Conservation (phyloP, 2,888 invertebrate species). For the Drosophila stalkeri region DNA sequence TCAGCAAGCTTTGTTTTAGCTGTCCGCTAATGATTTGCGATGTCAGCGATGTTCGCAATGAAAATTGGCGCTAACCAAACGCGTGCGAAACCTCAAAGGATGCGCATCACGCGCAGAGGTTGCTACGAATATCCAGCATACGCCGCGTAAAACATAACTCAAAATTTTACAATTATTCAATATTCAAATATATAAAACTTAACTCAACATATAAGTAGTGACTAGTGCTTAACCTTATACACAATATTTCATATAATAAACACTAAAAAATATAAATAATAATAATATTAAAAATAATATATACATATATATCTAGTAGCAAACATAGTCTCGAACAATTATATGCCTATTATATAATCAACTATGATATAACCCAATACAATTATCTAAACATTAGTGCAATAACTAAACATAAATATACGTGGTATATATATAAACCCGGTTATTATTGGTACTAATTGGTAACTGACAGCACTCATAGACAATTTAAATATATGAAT, state of each 20-base stretch:
- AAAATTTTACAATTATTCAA: slow-evolving; percentile 10
- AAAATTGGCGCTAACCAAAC: slow-evolving; percentile 59
- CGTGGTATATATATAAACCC: background rate
- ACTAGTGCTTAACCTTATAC: slow-evolving; percentile 38
- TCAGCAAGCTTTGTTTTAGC: slow-evolving; percentile 55
- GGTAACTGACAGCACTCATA: slow-evolving; percentile 57
- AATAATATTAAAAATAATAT: slow-evolving; percentile 1
- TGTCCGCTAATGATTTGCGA: slow-evolving; percentile 68
- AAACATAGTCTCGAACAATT: slow-evolving; percentile 35
- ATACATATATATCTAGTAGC: slow-evolving; percentile 3
- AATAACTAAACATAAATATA: slow-evolving; percentile 28
- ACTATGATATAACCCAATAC: slow-evolving; percentile 38
- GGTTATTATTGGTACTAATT: slow-evolving; percentile 16
- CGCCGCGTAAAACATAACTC: slow-evolving; percentile 39
- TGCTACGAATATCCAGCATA: slow-evolving; percentile 47
- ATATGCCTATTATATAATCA: slow-evolving; percentile 48
- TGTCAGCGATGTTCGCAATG: slow-evolving; percentile 47
- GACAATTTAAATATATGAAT: slow-evolving; percentile 31
- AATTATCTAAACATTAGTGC: slow-evolving; percentile 48
- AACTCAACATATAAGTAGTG: slow-evolving; percentile 33
- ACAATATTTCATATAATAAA: slow-evolving; percentile 20
- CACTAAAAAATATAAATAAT: slow-evolving; percentile 3
- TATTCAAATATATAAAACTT: background rate
- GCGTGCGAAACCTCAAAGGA: slow-evolving; percentile 70
- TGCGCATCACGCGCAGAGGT: slow-evolving; percentile 55